Base-by-base conservation (phyloP, 2,797 vertebrate species). In the Malurus splendens region DNA sequence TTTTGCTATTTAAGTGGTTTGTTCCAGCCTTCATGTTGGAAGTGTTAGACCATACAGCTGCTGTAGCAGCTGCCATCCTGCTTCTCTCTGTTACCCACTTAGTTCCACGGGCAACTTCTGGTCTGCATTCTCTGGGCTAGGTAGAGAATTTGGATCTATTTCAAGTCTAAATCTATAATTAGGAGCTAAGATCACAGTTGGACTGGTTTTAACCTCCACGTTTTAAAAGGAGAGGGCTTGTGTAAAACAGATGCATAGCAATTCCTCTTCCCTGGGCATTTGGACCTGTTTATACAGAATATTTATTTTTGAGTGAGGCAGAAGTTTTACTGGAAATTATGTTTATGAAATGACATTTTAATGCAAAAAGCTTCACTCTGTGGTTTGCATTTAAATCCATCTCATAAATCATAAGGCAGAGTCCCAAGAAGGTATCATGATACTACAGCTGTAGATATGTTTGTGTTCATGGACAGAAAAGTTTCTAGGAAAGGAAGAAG, bases 51-150 rank as follows among this genome's bases (percentile, higher is more conserved):
- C 25, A 0, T 9, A n/a, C 10, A 94, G 89, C 87, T 95, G 94
- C 77, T 88, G 55, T 18, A 38, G 73, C 92, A 95, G 93, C 93
- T 96, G 94, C 90, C 27, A 8, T 70, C 10, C 0, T 57, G 44
- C 80, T 67, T 32, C 65, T 92, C 28, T 72, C 70, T 64, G 50
- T 61, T 78, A 74, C 87, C 75, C 44, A 56, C 55, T 75, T 60
- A 44, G 74, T 68, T 82, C 80, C 75, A 52, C 1, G 18, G 67
- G 72, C 12, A 68, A 82, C 86, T 92, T 61, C 76, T 93, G 74
- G 54, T 80, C 70, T 92, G 60, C 67, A 19, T 92, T 94, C 89
- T 45, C 52, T 45, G 59, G 68, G 62, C 67, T 78, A 93, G 87
- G 86, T 93, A 84, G 68, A 54, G 55, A 76, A 61, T 68, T 30